These are phyloP conservation scores for Ellobius talpinus DNA, from an alignment of 2,113 vertebrate species.

Conservation along the genomic window DNA sequence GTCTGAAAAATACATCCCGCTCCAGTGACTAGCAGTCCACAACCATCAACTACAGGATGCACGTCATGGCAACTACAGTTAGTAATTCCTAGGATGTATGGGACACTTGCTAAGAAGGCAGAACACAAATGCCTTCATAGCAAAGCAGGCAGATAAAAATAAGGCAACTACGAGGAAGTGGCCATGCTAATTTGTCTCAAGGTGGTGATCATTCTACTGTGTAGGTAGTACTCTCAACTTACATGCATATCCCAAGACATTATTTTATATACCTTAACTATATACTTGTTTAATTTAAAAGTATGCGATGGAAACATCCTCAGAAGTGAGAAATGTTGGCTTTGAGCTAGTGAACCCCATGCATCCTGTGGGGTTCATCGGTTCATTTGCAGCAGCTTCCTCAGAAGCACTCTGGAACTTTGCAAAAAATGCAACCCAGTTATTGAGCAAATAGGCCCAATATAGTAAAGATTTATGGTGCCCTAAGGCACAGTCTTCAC, in stretches of 20 bases:
- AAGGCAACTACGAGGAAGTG: neutral
- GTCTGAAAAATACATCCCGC: too few species aligned
- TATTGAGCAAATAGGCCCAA: constrained; percentile 57
- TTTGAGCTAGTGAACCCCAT: neutral
- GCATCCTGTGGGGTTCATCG: neutral
- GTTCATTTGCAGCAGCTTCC: constrained; percentile 53
- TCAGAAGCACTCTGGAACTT: constrained; percentile 36
- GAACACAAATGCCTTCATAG: neutral
- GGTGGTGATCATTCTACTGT: neutral
- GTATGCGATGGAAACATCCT: neutral
- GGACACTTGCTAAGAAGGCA: neutral
- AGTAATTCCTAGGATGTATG: neutral
- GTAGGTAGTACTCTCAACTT: neutral
- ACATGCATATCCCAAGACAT: neutral
- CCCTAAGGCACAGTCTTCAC: constrained; percentile 34
- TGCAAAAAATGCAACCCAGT: neutral
- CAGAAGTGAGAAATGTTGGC: neutral
- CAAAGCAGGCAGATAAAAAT: neutral
- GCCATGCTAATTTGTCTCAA: neutral
- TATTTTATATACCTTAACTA: neutral
- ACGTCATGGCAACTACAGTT: too few species aligned
- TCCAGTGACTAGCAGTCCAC: too few species aligned
- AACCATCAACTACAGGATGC: too few species aligned
- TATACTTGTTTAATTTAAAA: neutral
- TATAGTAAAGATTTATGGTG: constrained; percentile 66